A percentile compares a stretch with the other conserved stretches of the same genome.
Evolutionary conservation across 2,113 vertebrate species (phyloP).

Genomic region (Aptenodytes forsteri): DNA sequence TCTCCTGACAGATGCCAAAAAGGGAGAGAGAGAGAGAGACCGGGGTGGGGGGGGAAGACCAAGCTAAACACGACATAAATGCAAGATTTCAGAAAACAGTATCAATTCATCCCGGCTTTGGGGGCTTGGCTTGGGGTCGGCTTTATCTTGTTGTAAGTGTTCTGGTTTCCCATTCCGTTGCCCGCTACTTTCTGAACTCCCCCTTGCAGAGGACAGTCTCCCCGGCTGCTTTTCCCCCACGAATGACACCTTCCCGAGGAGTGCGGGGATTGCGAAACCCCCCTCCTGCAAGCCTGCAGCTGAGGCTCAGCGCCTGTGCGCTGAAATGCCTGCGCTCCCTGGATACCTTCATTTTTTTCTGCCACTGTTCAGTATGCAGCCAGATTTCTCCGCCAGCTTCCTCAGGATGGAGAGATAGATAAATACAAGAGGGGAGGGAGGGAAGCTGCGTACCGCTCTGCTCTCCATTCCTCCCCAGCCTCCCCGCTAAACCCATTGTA

Average conservation of each 20-base stretch:
- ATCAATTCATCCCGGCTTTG: neutral
- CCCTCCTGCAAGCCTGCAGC: neutral
- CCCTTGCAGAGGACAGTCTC: neutral
- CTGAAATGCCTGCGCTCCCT: conserved; percentile 6
- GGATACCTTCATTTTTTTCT: conserved; percentile 4
- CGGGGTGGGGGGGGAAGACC: neutral
- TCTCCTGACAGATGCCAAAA: neutral
- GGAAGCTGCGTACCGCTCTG: neutral
- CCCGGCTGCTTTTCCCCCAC: conserved; percentile 41
- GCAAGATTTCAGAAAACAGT: neutral
- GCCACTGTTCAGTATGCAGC: conserved; percentile 23
- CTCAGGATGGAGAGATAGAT: conserved; percentile 17
- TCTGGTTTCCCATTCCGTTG: neutral
- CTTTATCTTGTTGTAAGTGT: neutral
- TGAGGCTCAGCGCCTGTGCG: neutral
- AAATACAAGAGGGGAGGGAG: neutral
- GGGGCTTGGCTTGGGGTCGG: neutral
- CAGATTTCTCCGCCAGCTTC: conserved; percentile 38
- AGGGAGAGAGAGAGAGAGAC: neutral
- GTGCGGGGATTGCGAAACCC: neutral
- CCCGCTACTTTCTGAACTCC: conserved; percentile 7
- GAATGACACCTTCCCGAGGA: conserved; percentile 52
- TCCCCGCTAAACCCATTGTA: conserved; percentile 24
- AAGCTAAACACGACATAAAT: neutral
- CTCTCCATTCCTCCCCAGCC: conserved; percentile 27